These are phyloP conservation scores for Gallinago undulata DNA, from an alignment of 2,113 vertebrate species.

Conservation along the genomic window DNA sequence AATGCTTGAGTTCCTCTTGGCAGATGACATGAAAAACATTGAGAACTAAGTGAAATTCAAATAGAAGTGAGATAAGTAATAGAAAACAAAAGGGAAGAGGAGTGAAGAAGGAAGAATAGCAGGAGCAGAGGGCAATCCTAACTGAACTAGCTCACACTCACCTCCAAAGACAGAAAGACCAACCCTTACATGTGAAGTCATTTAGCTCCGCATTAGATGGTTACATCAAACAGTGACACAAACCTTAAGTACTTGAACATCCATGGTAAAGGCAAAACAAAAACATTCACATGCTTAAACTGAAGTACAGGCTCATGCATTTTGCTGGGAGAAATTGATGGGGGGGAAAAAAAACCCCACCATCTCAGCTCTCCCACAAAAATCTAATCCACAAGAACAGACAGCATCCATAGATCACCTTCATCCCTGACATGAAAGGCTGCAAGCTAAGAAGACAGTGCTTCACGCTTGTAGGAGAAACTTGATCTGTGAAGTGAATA, in stretches of 20 bases:
- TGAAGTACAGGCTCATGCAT: neutral
- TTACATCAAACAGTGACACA: neutral
- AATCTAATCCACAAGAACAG: neutral
- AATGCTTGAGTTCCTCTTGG: neutral
- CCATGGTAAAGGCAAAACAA: neutral
- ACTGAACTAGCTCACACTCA: neutral
- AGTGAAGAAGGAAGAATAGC: neutral
- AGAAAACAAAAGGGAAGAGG: neutral
- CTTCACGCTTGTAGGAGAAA: neutral
- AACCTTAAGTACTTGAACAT: neutral
- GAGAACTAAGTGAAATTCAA: neutral
- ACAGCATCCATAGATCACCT: neutral
- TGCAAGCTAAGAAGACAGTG: neutral
- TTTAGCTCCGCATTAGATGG: neutral
- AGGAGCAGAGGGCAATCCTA: neutral
- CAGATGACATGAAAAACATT: neutral
- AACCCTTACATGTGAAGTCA: neutral
- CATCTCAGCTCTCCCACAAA: neutral
- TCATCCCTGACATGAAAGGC: neutral
- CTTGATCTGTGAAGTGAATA: neutral
- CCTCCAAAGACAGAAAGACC: neutral
- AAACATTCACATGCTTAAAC: neutral
- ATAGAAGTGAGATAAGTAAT: neutral
- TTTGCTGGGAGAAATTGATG: neutral
- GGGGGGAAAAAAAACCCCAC: neutral